These are phyloP conservation scores for Psilanteris sp. DNA, from an alignment of 1,140 invertebrate genomes.

Conservation along the genomic window DNA sequence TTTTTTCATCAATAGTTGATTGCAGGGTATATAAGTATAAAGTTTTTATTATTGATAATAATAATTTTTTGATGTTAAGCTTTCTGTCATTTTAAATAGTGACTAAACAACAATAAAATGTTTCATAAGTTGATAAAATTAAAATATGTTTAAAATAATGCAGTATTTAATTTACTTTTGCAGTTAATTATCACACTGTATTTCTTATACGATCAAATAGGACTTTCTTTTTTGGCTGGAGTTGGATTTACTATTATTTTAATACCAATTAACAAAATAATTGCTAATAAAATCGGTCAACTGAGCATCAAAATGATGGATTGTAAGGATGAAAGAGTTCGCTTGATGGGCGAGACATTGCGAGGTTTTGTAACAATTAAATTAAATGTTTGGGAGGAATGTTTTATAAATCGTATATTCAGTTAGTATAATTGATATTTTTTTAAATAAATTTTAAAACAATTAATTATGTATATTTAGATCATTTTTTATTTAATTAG, in stretches of 20 bases:
- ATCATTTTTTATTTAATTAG: slow-evolving; percentile 75
- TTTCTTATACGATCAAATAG: slow-evolving; percentile 92
- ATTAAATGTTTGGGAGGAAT: slow-evolving; percentile 95
- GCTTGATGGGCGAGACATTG: slow-evolving; percentile 92
- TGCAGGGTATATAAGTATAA: too few relatives aligned
- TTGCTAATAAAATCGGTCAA: slow-evolving; percentile 94
- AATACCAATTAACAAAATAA: slow-evolving; percentile 95
- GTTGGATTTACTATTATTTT: slow-evolving; percentile 91
- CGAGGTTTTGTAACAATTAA: slow-evolving; percentile 94
- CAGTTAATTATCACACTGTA: slow-evolving; percentile 90
- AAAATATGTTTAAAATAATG: too few relatives aligned
- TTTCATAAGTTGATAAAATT: too few relatives aligned
- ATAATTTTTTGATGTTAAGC: too few relatives aligned
- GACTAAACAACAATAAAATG: too few relatives aligned
- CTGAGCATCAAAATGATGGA: slow-evolving; percentile 94
- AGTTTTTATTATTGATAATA: too few relatives aligned
- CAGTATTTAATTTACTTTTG: slow-evolving; percentile 24
- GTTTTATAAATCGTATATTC: slow-evolving; percentile 84
- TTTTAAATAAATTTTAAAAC: too few relatives aligned
- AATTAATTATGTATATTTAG: not conserved
- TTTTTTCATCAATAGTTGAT: too few relatives aligned
- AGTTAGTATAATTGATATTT: slow-evolving; percentile 70
- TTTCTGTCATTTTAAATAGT: too few relatives aligned
- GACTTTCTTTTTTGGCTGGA: slow-evolving; percentile 94
- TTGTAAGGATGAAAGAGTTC: slow-evolving; percentile 94